A percentile compares a stretch with the other conserved stretches of the same genome.
Conservation (phyloP, 2,113 vertebrate genomes). For the Gorilla gorilla region DNA sequence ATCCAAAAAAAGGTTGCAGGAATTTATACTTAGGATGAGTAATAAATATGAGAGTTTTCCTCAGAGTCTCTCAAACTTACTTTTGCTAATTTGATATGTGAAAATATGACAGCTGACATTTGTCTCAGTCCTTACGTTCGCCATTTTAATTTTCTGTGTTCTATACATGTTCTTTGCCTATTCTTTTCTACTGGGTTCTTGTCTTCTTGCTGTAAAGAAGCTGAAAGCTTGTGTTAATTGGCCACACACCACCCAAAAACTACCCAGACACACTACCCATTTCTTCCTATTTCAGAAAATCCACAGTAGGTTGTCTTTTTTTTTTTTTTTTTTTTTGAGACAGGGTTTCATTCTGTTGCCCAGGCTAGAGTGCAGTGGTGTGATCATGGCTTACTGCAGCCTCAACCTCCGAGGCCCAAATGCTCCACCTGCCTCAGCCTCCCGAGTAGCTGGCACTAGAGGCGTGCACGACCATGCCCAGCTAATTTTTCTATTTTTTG, state of each 20-base stretch:
- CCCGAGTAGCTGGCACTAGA: too few species aligned
- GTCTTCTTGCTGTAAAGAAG: background rate
- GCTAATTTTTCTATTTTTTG: too few species aligned
- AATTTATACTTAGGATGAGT: background rate
- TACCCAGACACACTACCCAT: background rate
- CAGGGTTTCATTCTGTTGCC: too few species aligned
- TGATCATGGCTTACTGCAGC: too few species aligned
- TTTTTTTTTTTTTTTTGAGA: too few species aligned
- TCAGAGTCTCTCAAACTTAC: background rate
- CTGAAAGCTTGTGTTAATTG: background rate
- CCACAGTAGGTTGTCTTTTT: background rate
- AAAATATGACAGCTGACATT: background rate
- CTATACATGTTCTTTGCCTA: background rate
- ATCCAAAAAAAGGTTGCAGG: background rate
- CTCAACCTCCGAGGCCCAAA: too few species aligned
- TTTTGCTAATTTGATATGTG: background rate
- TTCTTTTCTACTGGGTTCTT: background rate
- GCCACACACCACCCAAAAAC: background rate
- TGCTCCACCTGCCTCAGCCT: too few species aligned
- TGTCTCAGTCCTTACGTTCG: background rate
- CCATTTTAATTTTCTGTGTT: background rate
- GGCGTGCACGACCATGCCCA: too few species aligned
- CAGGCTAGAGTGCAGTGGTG: too few species aligned
- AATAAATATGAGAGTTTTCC: background rate
- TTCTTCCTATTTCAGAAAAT: background rate